phyloP scores from a whole-genome alignment of 2,888 invertebrate genomes.

The Achlya flavicornis region DNA sequence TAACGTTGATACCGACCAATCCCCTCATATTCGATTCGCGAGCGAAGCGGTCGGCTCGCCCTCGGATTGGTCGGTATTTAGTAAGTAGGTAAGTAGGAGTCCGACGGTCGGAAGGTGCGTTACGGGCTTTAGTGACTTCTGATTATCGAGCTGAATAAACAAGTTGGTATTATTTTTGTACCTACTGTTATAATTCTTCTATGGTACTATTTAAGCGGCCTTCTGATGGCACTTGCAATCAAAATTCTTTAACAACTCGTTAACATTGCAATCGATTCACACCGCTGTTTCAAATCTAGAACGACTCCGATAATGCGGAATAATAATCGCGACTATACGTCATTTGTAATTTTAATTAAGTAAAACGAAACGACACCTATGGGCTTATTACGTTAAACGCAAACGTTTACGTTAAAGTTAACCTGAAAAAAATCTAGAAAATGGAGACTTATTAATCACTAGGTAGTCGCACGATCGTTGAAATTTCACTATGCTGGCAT shows the following conservation, averaged over 20 bases:
- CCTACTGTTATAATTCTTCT: no score
- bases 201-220: neutral
- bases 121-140: no score
- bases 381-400: constrained; percentile 7
- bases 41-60: no score
- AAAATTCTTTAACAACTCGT: neutral
- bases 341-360: constrained; percentile 8
- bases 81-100: no score
- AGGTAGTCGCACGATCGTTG: neutral
- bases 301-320: constrained; percentile 7
- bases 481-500: neutral
- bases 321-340: constrained; percentile 9
- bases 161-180: no score
- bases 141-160: no score
- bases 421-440: neutral
- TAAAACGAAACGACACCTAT: constrained; percentile 3
- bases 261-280: constrained; percentile 7
- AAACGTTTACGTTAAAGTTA: neutral
- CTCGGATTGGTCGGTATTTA: no score
- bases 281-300: constrained; percentile 3
- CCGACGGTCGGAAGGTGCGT: no score
- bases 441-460: neutral
- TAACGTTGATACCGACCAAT: no score
- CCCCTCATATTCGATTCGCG: no score
- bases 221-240: neutral